A percentile compares a stretch with the other conserved stretches of the same genome.
These are phyloP conservation scores for Odontamblyopus lacepedii DNA, from an alignment of 2,797 vertebrate species.

Conservation along the genomic window DNA sequence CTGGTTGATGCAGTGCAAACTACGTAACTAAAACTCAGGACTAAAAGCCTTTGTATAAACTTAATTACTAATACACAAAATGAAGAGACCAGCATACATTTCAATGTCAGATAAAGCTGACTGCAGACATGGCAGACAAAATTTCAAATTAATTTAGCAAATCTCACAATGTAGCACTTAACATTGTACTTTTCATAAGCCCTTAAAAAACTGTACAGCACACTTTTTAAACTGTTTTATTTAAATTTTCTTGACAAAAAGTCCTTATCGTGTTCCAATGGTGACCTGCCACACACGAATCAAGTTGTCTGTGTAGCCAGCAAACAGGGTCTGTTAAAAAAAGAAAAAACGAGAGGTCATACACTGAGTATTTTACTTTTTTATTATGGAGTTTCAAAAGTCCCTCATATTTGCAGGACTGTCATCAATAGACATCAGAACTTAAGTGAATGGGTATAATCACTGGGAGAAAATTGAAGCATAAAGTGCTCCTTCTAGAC, in stretches of 20 bases:
- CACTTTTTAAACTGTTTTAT: constrained; percentile 75
- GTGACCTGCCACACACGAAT: constrained; percentile 98
- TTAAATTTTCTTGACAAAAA: constrained; percentile 67
- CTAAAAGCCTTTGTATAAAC: too few species aligned
- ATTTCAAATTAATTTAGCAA: background rate
- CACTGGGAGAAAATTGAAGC: constrained; percentile 55
- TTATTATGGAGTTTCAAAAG: background rate
- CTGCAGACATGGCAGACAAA: background rate
- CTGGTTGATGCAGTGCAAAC: too few species aligned
- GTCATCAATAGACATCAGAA: constrained; percentile 77
- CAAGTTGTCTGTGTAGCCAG: constrained; percentile 96
- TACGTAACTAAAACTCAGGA: too few species aligned
- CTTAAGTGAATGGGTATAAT: constrained; percentile 78
- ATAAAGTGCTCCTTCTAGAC: background rate
- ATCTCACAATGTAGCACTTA: background rate
- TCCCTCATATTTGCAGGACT: constrained; percentile 87
- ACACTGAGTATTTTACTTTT: background rate
- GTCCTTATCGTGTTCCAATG: constrained; percentile 89
- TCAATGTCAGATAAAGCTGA: too few species aligned
- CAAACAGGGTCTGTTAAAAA: constrained; percentile 87
- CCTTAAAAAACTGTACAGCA: background rate
- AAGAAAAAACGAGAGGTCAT: background rate
- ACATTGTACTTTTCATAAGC: too few species aligned
- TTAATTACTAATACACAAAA: too few species aligned
- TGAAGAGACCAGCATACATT: background rate